Evolutionary conservation across 1,140 invertebrate genomes (phyloP).

Genomic region (Formica exsecta): DNA sequence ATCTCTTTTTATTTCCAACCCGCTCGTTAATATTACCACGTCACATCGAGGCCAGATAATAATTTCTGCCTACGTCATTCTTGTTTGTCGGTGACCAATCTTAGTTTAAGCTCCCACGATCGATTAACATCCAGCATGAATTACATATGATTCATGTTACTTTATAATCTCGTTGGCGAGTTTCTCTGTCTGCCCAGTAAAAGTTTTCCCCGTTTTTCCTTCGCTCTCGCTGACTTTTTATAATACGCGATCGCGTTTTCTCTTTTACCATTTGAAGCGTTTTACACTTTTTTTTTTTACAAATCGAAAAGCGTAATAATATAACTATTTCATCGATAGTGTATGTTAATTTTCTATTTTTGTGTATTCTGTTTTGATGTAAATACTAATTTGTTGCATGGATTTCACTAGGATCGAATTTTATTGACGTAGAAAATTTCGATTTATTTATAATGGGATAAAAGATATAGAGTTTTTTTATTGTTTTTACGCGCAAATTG

Average conservation of each 20-base stretch:
- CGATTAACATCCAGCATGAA: conserved; percentile 31
- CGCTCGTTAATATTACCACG: conserved; percentile 32
- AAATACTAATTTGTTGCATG: not conserved
- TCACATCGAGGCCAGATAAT: conserved; percentile 41
- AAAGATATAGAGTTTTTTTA: not conserved
- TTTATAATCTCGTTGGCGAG: not conserved
- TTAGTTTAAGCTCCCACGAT: not conserved
- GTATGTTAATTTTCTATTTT: not conserved
- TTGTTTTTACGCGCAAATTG: not conserved
- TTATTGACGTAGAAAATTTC: not conserved
- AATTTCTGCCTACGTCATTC: conserved; percentile 5
- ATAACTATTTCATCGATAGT: conserved; percentile 2
- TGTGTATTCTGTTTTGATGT: not conserved
- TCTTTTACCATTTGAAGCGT: not conserved
- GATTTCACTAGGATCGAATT: not conserved
- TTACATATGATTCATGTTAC: conserved; percentile 1
- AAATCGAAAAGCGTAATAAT: not conserved
- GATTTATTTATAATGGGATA: not conserved
- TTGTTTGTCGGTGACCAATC: conserved; percentile 26
- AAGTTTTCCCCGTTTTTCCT: not conserved
- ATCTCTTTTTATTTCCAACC: conserved; percentile 18
- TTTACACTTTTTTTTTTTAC: not conserved
- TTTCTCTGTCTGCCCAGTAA: not conserved
- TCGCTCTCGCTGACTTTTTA: not conserved
- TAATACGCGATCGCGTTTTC: not conserved